Conservation (phyloP, 1,140 invertebrate species). For the Artemia franciscana region DNA sequence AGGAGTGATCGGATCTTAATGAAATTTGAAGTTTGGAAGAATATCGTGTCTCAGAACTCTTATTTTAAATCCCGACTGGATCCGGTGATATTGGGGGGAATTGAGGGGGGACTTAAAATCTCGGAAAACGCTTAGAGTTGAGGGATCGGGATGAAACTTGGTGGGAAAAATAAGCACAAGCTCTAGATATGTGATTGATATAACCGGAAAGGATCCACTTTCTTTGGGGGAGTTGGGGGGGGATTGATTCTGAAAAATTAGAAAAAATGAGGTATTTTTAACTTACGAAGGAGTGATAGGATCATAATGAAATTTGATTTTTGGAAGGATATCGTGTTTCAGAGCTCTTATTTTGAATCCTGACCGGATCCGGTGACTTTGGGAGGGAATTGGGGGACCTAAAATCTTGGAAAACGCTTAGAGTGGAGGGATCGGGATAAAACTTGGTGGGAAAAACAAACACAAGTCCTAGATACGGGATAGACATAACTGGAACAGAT, state of each 20-base stretch:
- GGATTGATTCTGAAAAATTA: not conserved
- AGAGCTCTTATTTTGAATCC: not conserved
- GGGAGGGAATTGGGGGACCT: not conserved
- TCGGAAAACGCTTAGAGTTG: not conserved
- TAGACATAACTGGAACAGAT: not conserved
- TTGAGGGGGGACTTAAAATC: not conserved
- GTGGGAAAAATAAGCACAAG: not conserved
- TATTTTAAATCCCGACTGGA: no score
- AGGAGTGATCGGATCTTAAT: no score
- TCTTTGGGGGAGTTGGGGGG: not conserved
- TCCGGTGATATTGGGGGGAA: no score
- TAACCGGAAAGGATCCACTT: not conserved
- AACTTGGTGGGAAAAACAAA: not conserved
- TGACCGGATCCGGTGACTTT: not conserved
- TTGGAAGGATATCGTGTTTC: not conserved
- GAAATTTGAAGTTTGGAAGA: no score
- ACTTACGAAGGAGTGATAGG: not conserved
- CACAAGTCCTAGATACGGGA: not conserved
- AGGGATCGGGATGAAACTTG: not conserved
- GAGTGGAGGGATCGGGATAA: not conserved
- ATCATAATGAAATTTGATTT: not conserved
- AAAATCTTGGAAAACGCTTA: not conserved
- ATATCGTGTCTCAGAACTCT: no score
- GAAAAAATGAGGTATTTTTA: no score
- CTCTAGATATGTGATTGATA: no score